phyloP scores from a whole-genome alignment of 2,797 vertebrate genomes.

The Varecia variegata region DNA sequence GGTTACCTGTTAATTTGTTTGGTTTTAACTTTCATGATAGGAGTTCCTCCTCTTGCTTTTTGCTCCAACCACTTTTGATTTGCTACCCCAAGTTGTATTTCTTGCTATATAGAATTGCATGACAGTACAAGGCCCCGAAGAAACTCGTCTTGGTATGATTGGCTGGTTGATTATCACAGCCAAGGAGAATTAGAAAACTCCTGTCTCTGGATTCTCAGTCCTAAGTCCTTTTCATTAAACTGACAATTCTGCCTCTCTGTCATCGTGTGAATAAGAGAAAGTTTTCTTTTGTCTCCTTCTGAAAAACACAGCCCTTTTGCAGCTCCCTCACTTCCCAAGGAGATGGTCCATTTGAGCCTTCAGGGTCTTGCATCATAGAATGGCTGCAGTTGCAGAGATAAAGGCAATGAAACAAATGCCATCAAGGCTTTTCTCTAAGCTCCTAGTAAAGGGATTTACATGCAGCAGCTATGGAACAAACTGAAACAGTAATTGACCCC shows the following conservation, averaged over 20 bases:
- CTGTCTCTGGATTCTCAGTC: neutral
- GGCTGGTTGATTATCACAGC: neutral
- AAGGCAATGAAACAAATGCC: conserved; percentile 75
- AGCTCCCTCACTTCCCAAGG: neutral
- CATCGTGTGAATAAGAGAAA: neutral
- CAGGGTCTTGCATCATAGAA: conserved; percentile 43
- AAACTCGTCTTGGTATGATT: neutral
- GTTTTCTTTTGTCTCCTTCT: conserved; percentile 41
- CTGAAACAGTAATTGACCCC: conserved; percentile 84
- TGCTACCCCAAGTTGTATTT: neutral
- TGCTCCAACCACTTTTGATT: neutral
- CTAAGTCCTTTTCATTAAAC: neutral
- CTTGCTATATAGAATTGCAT: neutral
- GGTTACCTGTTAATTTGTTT: neutral
- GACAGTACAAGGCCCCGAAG: neutral
- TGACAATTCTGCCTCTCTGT: neutral
- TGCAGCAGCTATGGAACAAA: conserved; percentile 77
- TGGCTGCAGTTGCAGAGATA: conserved; percentile 75
- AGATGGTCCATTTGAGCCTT: conserved; percentile 54
- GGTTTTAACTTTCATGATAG: neutral
- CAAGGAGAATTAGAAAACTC: conserved; percentile 32
- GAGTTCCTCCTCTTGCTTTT: neutral
- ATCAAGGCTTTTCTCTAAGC: conserved; percentile 70
- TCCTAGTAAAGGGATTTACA: conserved; percentile 82
- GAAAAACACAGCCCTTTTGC: conserved; percentile 22